Base-by-base conservation (phyloP, 2,888 invertebrate species). In the Sycophila texana region DNA sequence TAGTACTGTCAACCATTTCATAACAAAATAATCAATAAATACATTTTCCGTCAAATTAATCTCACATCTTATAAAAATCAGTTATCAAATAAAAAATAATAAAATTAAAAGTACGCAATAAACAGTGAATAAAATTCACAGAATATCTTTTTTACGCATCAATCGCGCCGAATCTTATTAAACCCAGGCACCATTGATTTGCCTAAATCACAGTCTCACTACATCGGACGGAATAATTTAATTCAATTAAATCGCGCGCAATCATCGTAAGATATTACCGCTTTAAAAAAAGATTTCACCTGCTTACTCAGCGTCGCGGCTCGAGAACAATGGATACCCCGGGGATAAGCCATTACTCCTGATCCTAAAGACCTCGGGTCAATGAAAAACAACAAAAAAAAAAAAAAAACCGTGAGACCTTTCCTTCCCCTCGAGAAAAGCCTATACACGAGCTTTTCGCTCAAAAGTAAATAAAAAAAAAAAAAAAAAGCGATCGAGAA, bases 211-310 rank as follows among this genome's bases (percentile, higher is more conserved):
- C 39, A 39, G 10, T 22, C 68, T 47, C 58, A 18, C 70, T 20
- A 7, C 55, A n/a, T 22, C 39, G 49, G 14, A 14, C 63, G 14
- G 14, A 63, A 26, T 14, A n/a, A 13, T 65, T 63, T 18, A 39
- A 63, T 73, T 73, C 26, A n/a, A 16, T 20, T 39, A 73, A 61
- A 61, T 51, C 55, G 53, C 26, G 18, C 13, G 20, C 39, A 73
- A 73, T 73, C 30, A 39, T 18, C 63, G 58, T 65, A 73, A 55
- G 63, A 39, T 39, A 7, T 39, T 39, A 7, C 39, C 39, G 47
- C 63, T 26, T 4, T 57, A 57, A 26, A 22, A 63, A 65, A 74
- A 18, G n/a, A 22, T 18, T 30, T 22, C 26, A 39, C 10, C 22
- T 22, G 14, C 49, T 53, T 30, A 61, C n/a, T 61, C 47, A 26